Evolutionary conservation across 2,888 invertebrate species (phyloP), one percentile per base, ranked within the genome.

Genomic region (Electrophaes corylata): DNA sequence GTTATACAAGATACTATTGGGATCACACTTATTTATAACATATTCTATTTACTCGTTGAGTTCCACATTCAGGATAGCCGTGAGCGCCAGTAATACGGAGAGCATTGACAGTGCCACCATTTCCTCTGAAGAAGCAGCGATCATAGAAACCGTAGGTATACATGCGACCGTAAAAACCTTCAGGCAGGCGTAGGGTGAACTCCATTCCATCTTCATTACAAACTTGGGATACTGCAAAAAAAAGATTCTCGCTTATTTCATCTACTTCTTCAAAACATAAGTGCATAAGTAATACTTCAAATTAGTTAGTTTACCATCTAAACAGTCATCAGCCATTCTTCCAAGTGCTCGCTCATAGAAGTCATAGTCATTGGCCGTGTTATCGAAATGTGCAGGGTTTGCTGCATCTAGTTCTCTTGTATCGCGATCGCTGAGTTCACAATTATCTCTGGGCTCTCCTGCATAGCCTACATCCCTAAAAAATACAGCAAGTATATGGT

Each of bases 171-270:
- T 96, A 94, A 83, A 98, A 98, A 8, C 96, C 96, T 92, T 97
- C 97, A 0, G 97, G 96, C 0, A 97, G 96, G 60, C 96, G 93
- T 49, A 98, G 91, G 0, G 97, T 97, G 78, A 98, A 98, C 80
- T 97, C 97, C 97, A 98, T 98, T 0, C 97, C 98, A 78, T 98
- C 97, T 88, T 97, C 97, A 74, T 96, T 97, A 83, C 98, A 98
- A 0, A 96, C 95, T 93, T 98, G 97, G 49, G 96, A 96, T 50
- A 98, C 97, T 97, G 73, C 71, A 81, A 75, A 62, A 53, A 14
- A 31, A n/a, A 1, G 23, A 33, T 37, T 12, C 0, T 12, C 8
- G n/a, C 4, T 18, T 26, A 18, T 6, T 29, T 35, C 4, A 4
- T 41, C n/a, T n/a, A 35, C 10, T 8, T 3, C 1, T 10, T n/a